Base-by-base conservation (phyloP, 2,113 vertebrate species). In the Apodemus sylvaticus region DNA sequence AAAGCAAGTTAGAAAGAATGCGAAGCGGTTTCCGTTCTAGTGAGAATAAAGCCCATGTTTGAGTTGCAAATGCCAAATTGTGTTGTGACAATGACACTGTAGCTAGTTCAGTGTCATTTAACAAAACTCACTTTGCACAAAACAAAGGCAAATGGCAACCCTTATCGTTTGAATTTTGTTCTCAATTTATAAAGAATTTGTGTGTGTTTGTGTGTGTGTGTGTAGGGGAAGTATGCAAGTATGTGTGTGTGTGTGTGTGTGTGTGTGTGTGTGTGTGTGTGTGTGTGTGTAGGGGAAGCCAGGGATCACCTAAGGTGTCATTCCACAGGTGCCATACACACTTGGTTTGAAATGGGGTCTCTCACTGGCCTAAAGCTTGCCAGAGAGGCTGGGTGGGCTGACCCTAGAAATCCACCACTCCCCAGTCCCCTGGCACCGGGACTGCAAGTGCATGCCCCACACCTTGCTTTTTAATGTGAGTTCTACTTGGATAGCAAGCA, bases 111-210 rank as follows among this genome's bases (percentile, higher is more conserved):
- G 36, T 60, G 31, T 13, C 60, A 10, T 78, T 93, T 92, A 17
- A 55, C 90, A 66, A 82, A 91, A 91, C 13, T 89, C 13, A 2
- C 24, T 60, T 88, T 77, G 24, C 1, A n/a, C 22, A 62, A 24
- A 58, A n/a, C 53, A 79, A 77, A 92, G 48, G 82, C n/a, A 20
- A 93, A 60, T n/a, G 20, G 31, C 36, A 60, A 93, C 83, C 73
- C 92, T 77, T 92, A 66, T 36, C 36, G 20, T 78, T 77, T 94
- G 29, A 81, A 42, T 89, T 89, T 76, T 89, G 39, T 45, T 45
- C 5, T 62, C 31, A 36, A 68, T 48, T 3, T 62, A 29, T 39
- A 82, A 82, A 82, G 36, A 60, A 26, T 26, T 14, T 64, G 36
- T 17, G 17, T 12, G 48, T n/a, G 19, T 7, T 4, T 36, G 34